Evolutionary conservation across 2,888 invertebrate genomes (phyloP), one percentile per base, ranked within the genome.

Genomic region (Scrobipalpa costella): DNA sequence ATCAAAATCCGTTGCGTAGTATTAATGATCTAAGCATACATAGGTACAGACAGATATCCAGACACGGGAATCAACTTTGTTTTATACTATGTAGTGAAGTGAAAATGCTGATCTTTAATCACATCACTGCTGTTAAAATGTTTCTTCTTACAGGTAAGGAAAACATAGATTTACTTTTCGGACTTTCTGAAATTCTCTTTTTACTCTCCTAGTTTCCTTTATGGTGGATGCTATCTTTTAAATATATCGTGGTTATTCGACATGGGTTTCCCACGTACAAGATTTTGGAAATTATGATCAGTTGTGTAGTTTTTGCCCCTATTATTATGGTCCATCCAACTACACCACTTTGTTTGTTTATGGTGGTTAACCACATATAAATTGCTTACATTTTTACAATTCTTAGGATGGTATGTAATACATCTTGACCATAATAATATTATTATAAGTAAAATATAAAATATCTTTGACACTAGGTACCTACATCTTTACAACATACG

Each of bases 241-340:
- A 15, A 44, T 44, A 15, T 7, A n/a, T 27, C 27, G 44, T 15
- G n/a, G 44, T n/a, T 44, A 44, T 44, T 44, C 44, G n/a, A 44
- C 44, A 15, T 15, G 44, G 44, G 44, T n/a, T 44, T 44, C 44
- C 44, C 44, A 55, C 34, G 15, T 34, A 34, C n/a, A 34, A 15
- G 44, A 44, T 47, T 44, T 59, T 44, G 27, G 40, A 59, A 59
- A 21, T 11, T 27, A 38, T 19, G 44, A 59, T 59, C 59, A n/a
- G 59, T 44, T 40, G 44, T 44, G 19, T 57, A 21, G 40, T 59
- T 59, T 59, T 59, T 59, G 59, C 59, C 21, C 59, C 27, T 38
- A 44, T 44, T 59, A 59, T 59, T 59, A 59, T 44, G 40, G 40
- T 59, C 19, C n/a, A 27, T 33, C n/a, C 11, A 27, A 55, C 34